Evolutionary conservation across 2,113 vertebrate species (phyloP).

Genomic region (Poeciliopsis turrubarensis): DNA sequence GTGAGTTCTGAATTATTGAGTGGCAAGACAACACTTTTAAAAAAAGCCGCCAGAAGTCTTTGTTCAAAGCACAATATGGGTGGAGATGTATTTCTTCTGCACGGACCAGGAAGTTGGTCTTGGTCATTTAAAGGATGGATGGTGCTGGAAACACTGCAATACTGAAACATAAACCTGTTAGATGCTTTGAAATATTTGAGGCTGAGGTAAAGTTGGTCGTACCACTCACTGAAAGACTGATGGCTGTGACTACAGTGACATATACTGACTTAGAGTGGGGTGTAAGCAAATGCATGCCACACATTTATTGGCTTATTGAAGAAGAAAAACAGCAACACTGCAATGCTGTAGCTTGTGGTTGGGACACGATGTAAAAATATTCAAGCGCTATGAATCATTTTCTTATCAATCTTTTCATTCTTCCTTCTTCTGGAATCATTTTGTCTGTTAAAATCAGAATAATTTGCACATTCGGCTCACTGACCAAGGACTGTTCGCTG

Average conservation of each 20-base stretch:
- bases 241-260: too few species aligned
- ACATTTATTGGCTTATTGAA: background rate
- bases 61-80: too few species aligned
- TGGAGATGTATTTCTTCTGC: background rate
- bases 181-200: background rate
- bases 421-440: background rate
- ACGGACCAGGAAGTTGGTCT: background rate
- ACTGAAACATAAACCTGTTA: background rate
- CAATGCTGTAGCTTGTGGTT: background rate
- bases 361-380: background rate
- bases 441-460: background rate
- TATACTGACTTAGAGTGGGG: too few species aligned
- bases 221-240: too few species aligned
- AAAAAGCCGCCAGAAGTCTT: too few species aligned
- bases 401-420: background rate
- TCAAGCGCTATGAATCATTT: background rate
- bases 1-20: too few species aligned
- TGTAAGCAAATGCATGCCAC: too few species aligned
- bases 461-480: slow-evolving; percentile 6
- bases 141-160: background rate
- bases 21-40: too few species aligned
- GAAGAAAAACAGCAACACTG: background rate
- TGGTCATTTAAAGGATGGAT: background rate
- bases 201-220: background rate
- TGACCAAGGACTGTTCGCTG: slow-evolving; percentile 50